Percentiles rank a stretch among this genome's conserved stretches.
These are phyloP conservation scores for Calypte anna DNA, from an alignment of 2,113 vertebrate genomes.

Conservation along the genomic window DNA sequence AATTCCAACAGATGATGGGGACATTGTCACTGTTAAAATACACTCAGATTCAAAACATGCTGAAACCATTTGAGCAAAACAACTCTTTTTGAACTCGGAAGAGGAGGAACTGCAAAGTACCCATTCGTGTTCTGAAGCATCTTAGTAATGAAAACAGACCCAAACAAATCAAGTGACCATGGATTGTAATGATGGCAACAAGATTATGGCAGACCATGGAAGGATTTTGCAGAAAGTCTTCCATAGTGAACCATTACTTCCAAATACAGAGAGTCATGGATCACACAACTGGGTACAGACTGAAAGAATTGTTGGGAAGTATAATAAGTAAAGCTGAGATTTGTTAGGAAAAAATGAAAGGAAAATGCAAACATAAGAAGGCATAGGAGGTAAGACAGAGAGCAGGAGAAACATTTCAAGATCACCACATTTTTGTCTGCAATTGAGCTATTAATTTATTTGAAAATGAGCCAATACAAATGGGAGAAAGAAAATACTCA, in stretches of 20 bases:
- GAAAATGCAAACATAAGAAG: background rate
- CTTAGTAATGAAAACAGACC: background rate
- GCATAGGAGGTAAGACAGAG: background rate
- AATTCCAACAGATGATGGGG: background rate
- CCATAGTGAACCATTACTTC: rapidly evolving
- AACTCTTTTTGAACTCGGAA: background rate
- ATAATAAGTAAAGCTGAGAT: background rate
- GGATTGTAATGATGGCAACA: background rate
- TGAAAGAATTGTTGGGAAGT: background rate
- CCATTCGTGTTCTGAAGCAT: background rate
- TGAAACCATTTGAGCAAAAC: background rate
- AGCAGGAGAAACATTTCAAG: background rate
- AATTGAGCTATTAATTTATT: background rate
- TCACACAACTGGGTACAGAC: background rate
- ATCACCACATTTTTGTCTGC: background rate
- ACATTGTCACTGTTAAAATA: background rate
- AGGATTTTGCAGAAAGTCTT: background rate
- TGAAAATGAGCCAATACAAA: background rate
- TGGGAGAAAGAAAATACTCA: background rate
- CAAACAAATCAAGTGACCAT: background rate
- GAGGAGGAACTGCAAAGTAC: background rate
- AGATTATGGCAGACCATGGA: background rate
- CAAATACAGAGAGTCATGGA: background rate
- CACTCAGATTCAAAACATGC: background rate
- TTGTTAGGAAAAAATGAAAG: background rate